These are phyloP conservation scores for Apis mellifera DNA, from an alignment of 1,140 invertebrate genomes.

Conservation along the genomic window DNA sequence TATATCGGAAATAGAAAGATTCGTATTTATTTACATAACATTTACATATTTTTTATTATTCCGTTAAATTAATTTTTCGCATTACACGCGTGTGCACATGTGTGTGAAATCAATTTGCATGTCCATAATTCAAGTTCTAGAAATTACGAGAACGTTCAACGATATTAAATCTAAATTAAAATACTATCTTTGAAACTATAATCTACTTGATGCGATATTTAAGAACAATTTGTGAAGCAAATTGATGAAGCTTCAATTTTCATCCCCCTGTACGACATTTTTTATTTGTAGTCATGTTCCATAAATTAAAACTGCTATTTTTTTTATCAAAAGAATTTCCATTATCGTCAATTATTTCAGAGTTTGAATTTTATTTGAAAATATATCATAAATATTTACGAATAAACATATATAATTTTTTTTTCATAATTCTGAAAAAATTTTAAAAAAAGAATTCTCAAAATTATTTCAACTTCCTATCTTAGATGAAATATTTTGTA, in stretches of 20 bases:
- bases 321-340: too few relatives aligned
- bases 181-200: background rate
- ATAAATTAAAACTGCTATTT: too few relatives aligned
- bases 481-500: too few relatives aligned
- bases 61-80: slow-evolving; percentile 3
- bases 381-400: too few relatives aligned
- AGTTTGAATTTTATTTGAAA: too few relatives aligned
- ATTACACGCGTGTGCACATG: background rate
- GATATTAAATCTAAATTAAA: background rate
- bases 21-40: background rate
- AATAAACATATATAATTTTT: too few relatives aligned
- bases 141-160: background rate
- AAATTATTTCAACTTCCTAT: too few relatives aligned
- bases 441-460: too few relatives aligned
- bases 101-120: background rate
- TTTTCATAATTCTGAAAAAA: too few relatives aligned
- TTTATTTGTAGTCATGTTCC: background rate
- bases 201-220: background rate
- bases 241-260: background rate
- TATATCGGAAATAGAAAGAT: background rate
- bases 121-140: background rate
- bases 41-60: background rate
- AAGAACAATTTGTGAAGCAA: background rate
- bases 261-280: background rate
- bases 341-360: too few relatives aligned